A percentile compares a stretch with the other conserved stretches of the same genome.
phyloP scores from a whole-genome alignment of 2,113 vertebrate genomes.

The Vulpes lagopus region DNA sequence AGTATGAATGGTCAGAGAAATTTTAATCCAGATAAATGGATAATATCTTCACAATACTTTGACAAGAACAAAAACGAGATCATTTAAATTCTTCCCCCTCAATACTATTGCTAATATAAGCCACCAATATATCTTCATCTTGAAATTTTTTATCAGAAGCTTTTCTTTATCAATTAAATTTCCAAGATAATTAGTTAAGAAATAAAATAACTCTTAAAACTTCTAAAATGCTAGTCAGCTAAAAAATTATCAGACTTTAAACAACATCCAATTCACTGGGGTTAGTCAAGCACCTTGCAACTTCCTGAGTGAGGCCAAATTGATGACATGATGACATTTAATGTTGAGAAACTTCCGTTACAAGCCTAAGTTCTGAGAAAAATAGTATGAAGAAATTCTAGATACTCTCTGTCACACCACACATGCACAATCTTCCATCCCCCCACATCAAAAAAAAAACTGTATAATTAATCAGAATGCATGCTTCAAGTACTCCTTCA shows the following conservation, averaged over 20 bases:
- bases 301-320: conserved; percentile 77
- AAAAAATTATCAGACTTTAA: conserved; percentile 36
- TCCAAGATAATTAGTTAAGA: background rate
- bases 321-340: conserved; percentile 86
- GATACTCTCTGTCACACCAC: background rate
- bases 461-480: background rate
- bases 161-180: background rate
- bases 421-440: background rate
- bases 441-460: conserved; percentile 23
- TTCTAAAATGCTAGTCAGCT: background rate
- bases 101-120: background rate
- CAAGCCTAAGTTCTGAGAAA: conserved; percentile 83
- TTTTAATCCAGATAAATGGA: background rate
- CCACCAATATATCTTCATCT: background rate
- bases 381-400: conserved; percentile 79
- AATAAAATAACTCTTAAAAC: background rate
- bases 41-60: background rate
- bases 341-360: conserved; percentile 79
- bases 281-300: conserved; percentile 62
- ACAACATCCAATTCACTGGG: conserved; percentile 46
- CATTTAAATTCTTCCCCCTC: conserved; percentile 12
- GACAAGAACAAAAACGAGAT: background rate
- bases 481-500: conserved; percentile 21
- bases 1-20: background rate
- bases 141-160: background rate